Percentiles rank a stretch among this genome's conserved stretches.
These are phyloP conservation scores for Drosophila ambigua DNA, from an alignment of 1,140 invertebrate genomes.

Conservation along the genomic window DNA sequence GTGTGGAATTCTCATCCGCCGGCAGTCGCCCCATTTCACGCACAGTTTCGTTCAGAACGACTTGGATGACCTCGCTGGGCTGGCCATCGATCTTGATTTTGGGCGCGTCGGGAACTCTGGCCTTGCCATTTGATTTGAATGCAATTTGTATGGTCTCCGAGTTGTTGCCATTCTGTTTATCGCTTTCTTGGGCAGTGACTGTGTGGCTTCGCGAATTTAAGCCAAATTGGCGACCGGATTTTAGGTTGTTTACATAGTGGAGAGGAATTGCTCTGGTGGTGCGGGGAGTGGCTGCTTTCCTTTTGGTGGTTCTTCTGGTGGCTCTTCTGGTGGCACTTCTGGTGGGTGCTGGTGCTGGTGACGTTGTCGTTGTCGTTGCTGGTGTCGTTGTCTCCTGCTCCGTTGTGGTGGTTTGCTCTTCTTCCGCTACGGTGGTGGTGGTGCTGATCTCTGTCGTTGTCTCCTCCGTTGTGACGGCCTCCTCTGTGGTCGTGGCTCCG, in stretches of 20 bases:
- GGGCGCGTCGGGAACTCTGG: constrained; percentile 55
- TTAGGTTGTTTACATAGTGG: too few species aligned
- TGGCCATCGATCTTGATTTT: constrained; percentile 61
- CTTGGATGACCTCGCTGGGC: constrained; percentile 55
- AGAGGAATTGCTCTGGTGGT: too few species aligned
- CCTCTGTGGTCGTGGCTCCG: constrained; percentile 14
- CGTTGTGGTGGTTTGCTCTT: neutral
- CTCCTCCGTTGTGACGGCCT: neutral
- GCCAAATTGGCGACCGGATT: too few species aligned
- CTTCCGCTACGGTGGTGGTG: neutral
- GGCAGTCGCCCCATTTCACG: constrained; percentile 9
- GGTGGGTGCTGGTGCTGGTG: neutral
- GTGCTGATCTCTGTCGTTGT: neutral
- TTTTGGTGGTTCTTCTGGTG: too few species aligned
- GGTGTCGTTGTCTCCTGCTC: neutral
- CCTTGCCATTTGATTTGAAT: constrained; percentile 12
- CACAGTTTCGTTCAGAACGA: constrained; percentile 36
- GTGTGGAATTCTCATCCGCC: constrained; percentile 21
- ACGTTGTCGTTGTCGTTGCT: too few species aligned
- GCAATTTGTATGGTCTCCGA: constrained; percentile 11
- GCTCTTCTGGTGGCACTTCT: neutral
- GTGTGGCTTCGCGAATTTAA: too few species aligned
- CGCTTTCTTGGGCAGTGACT: too few species aligned
- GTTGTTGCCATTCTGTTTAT: neutral
- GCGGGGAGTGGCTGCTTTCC: too few species aligned